Conservation (phyloP, 2,113 vertebrate species). For the Lophius piscatorius region DNA sequence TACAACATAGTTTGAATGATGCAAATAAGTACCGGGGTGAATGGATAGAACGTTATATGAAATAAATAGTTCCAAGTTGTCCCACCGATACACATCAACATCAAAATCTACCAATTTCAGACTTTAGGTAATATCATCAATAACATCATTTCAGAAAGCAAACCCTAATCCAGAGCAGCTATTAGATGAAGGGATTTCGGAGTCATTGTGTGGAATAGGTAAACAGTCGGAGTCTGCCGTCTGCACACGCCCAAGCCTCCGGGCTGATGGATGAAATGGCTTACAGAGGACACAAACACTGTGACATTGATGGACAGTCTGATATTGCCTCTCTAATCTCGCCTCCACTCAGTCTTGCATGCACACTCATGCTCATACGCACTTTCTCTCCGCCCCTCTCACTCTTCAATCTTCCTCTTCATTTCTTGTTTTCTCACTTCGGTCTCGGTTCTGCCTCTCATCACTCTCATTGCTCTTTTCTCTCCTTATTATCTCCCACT, state of each 20-base stretch:
- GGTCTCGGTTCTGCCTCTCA: conserved; percentile 19
- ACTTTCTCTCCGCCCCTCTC: conserved; percentile 19
- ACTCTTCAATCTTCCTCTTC: conserved; percentile 18
- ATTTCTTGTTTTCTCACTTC: conserved; percentile 28
- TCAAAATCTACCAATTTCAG: no score
- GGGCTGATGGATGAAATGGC: conserved; percentile 70
- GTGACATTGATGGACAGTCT: conserved; percentile 77
- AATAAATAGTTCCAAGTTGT: no score
- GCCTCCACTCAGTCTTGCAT: conserved; percentile 38
- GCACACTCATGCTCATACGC: conserved; percentile 15
- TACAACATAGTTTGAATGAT: not conserved
- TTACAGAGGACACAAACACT: conserved; percentile 67
- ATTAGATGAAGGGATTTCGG: conserved; percentile 37
- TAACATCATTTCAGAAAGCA: conserved; percentile 16
- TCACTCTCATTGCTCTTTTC: conserved; percentile 17
- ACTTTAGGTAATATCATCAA: not conserved
- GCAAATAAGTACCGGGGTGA: not conserved
- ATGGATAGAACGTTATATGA: not conserved
- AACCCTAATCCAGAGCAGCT: conserved; percentile 10
- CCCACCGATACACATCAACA: no score
- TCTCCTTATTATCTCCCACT: conserved; percentile 20
- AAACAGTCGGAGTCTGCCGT: conserved; percentile 32
- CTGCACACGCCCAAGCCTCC: conserved; percentile 34
- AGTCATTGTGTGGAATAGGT: conserved; percentile 40
- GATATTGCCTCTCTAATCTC: conserved; percentile 74